phyloP scores from a whole-genome alignment of 2,797 vertebrate species.

The Chelon labrosus region DNA sequence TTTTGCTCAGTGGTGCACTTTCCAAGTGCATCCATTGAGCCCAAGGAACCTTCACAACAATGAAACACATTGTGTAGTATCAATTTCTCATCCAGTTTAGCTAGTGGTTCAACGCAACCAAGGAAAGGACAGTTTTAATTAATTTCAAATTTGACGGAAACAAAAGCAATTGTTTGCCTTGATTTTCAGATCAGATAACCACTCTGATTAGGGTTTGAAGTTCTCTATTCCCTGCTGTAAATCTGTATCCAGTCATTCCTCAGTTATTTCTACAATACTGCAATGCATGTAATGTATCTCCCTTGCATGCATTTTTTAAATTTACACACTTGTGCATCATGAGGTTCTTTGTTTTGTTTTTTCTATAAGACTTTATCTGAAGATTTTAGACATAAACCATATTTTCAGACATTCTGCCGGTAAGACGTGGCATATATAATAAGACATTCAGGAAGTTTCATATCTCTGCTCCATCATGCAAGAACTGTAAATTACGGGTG shows the following conservation, averaged over 20 bases:
- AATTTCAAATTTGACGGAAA: background rate
- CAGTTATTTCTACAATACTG: slow-evolving; percentile 9
- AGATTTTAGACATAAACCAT: slow-evolving; percentile 4
- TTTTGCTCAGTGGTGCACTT: background rate
- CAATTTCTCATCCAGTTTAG: slow-evolving; percentile 1
- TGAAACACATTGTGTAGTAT: slow-evolving; percentile 14
- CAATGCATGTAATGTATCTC: slow-evolving; percentile 13
- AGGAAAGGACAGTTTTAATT: background rate
- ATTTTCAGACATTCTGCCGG: slow-evolving; percentile 14
- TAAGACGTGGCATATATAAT: slow-evolving; percentile 14
- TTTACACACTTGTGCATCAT: slow-evolving; percentile 8
- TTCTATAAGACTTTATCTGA: slow-evolving; percentile 18
- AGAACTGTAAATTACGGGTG: slow-evolving; percentile 56
- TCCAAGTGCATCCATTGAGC: background rate
- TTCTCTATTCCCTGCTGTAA: slow-evolving; percentile 6
- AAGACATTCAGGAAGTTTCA: slow-evolving; percentile 13
- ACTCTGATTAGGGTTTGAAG: background rate
- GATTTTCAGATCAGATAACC: slow-evolving; percentile 8
- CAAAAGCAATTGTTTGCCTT: slow-evolving; percentile 5
- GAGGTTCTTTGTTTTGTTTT: slow-evolving; percentile 13
- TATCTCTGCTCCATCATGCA: slow-evolving; percentile 30
- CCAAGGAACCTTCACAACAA: slow-evolving; percentile 4
- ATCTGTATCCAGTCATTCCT: slow-evolving; percentile 4
- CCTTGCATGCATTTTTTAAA: background rate
- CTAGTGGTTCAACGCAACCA: background rate